Evolutionary conservation across 1,140 invertebrate genomes (phyloP), one percentile per base, ranked within the genome.

Genomic region (Penaeus chinensis): DNA sequence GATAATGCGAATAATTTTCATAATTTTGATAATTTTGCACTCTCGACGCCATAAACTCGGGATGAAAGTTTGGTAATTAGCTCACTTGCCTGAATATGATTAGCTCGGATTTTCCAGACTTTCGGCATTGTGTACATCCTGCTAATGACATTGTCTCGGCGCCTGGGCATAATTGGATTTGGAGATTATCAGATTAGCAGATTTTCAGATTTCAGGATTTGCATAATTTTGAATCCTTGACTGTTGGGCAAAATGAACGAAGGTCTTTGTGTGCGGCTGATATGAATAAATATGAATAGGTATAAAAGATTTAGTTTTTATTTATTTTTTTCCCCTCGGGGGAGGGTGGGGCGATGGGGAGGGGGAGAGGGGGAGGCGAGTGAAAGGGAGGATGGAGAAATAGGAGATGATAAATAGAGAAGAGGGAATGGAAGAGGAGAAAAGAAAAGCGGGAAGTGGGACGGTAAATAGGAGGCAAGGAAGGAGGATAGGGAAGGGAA

Each of bases 121-220:
- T 54, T 16, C 84, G 76, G 27, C 77, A 77, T 66, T 85, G 76
- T 85, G 84, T 82, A 82, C 79, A 61, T 62, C 79, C 54, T 74
- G 22, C 47, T 85, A 85, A 85, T 80, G 84, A 80, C 76, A 85
- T 85, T 85, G 84, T 85, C 84, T 80, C 76, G 84, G 65, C 84
- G 84, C 62, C 76, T n/a, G 20, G 63, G 13, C 24, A 11, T 85
- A 85, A 85, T 85, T 85, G 84, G 77, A 85, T 85, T 85, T 69
- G 37, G 19, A 37, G 74, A 78, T 85, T 85, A 85, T 85, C 77
- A 27, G 84, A 85, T 85, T 85, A 85, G 63, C 84, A 80, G 84
- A 85, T 85, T 85, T 85, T 85, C 84, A 85, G 84, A 85, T 85
- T 85, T 47, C 77, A 27, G 84, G 76, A 85, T 85, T 85, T 85